A percentile compares a stretch with the other conserved stretches of the same genome.
Evolutionary conservation across 1,140 invertebrate genomes (phyloP).

Genomic region (Vanessa atalanta): DNA sequence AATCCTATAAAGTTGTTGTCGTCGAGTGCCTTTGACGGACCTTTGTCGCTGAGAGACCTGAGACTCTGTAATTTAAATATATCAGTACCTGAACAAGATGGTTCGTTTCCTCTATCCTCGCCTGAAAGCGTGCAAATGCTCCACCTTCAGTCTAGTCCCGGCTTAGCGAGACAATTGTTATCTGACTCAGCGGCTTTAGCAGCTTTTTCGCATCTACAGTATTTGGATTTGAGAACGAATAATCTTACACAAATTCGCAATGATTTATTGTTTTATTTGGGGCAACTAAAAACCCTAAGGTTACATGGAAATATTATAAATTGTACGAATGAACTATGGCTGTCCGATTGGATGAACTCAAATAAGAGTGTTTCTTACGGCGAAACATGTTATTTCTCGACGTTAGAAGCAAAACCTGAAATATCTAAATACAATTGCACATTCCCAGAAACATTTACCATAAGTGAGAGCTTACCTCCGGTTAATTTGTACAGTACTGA

Average conservation of each 20-base stretch:
- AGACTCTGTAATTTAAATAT: constrained; percentile 85
- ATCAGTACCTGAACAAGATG: constrained; percentile 82
- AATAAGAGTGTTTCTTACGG: constrained; percentile 79
- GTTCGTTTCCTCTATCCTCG: constrained; percentile 85
- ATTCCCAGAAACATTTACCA: constrained; percentile 75
- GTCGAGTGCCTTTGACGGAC: constrained; percentile 85
- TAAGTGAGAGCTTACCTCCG: constrained; percentile 73
- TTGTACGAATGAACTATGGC: constrained; percentile 84
- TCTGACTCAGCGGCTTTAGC: constrained; percentile 86
- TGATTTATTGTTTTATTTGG: constrained; percentile 86
- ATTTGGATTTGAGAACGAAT: constrained; percentile 86
- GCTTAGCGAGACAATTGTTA: constrained; percentile 85
- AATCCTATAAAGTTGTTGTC: constrained; percentile 87
- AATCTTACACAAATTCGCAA: constrained; percentile 81
- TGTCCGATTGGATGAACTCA: constrained; percentile 83
- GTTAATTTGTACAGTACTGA: constrained; percentile 76
- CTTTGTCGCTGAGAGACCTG: constrained; percentile 83
- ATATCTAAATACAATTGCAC: constrained; percentile 75
- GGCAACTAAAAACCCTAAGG: constrained; percentile 83
- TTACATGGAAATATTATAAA: constrained; percentile 84
- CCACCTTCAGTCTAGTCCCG: constrained; percentile 87
- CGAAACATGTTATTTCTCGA: constrained; percentile 74
- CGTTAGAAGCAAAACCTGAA: constrained; percentile 65
- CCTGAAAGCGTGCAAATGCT: constrained; percentile 86
- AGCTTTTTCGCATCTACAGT: constrained; percentile 84